Percentiles rank a stretch among this genome's conserved stretches.
These are phyloP conservation scores for Hippotragus niger DNA, from an alignment of 2,113 vertebrate species.

Conservation along the genomic window DNA sequence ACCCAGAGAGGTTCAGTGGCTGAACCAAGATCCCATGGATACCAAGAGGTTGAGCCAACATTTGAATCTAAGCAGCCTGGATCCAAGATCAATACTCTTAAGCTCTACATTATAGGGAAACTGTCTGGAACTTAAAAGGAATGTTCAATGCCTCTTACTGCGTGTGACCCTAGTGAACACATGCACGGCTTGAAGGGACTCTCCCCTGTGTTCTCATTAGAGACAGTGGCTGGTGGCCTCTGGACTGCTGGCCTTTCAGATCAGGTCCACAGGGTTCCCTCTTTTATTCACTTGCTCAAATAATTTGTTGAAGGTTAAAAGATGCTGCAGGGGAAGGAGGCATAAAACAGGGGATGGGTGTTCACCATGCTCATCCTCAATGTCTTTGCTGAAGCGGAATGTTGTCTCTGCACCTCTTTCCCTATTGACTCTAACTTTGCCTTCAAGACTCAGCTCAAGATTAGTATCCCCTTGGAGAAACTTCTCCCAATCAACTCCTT, in stretches of 20 bases:
- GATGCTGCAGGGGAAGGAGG: neutral
- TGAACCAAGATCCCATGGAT: neutral
- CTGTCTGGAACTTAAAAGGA: neutral
- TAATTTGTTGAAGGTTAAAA: neutral
- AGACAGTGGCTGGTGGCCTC: neutral
- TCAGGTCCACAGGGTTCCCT: neutral
- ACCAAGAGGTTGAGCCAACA: neutral
- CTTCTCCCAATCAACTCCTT: neutral
- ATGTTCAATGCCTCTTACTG: neutral
- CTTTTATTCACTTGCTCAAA: neutral
- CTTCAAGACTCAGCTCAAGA: neutral
- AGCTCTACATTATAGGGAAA: neutral
- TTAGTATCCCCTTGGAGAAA: neutral
- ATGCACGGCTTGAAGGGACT: neutral
- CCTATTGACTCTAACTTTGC: neutral
- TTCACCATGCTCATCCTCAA: neutral
- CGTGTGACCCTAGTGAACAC: neutral
- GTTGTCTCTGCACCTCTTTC: neutral
- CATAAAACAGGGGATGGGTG: too few relatives aligned
- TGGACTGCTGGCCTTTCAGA: neutral
- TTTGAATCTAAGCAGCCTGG: neutral
- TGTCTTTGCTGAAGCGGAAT: neutral
- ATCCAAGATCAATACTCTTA: neutral
- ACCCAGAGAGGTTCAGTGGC: neutral
- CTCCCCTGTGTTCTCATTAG: neutral